phyloP scores from a whole-genome alignment of 2,113 vertebrate genomes.

The Scalopus aquaticus region DNA sequence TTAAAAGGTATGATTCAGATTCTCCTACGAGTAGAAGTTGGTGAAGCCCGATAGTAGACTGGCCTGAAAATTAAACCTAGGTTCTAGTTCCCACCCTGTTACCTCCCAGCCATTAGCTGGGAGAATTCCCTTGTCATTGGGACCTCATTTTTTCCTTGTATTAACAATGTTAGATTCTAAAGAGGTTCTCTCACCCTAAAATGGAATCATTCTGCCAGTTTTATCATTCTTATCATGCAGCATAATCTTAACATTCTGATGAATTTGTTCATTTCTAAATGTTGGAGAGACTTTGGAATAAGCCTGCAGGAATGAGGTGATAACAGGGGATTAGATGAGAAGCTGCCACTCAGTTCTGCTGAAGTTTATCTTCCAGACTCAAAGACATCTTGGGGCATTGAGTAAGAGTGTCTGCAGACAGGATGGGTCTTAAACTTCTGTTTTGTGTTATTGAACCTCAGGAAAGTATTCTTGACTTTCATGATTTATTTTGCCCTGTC shows the following conservation, averaged over 20 bases:
- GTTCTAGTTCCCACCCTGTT: background rate
- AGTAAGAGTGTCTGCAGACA: background rate
- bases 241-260: background rate
- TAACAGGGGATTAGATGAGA: background rate
- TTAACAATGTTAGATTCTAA: background rate
- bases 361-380: background rate
- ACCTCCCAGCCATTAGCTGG: background rate
- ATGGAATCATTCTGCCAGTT: background rate
- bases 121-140: background rate
- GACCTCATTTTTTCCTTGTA: background rate
- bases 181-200: background rate
- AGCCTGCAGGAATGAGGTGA: background rate
- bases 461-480: background rate
- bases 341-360: background rate
- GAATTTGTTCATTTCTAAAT: background rate
- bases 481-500: background rate
- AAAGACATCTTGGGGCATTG: background rate
- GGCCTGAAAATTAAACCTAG: background rate
- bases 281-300: background rate
- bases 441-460: constrained; percentile 6
- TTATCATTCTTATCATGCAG: background rate
- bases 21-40: background rate
- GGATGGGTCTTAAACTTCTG: background rate
- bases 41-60: background rate
- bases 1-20: background rate